These are phyloP conservation scores for Paguma larvata DNA, from an alignment of 2,797 vertebrate species.

Conservation along the genomic window DNA sequence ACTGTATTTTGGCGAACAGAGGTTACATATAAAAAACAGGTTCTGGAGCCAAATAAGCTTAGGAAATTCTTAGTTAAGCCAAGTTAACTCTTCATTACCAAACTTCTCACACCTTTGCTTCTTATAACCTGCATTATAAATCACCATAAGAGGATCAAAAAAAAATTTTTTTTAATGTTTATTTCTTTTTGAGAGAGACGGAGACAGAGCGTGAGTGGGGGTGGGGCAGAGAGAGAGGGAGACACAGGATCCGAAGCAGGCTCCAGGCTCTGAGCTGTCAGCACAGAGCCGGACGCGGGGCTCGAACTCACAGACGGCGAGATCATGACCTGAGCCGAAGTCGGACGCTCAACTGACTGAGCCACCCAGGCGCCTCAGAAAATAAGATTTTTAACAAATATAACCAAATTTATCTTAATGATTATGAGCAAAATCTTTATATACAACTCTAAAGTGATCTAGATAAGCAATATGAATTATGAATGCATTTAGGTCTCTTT, in stretches of 20 bases:
- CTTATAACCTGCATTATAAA: constrained; percentile 10
- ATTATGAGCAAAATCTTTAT: neutral
- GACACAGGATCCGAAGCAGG: too few relatives aligned
- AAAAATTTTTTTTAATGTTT: too few relatives aligned
- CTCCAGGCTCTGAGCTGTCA: too few relatives aligned
- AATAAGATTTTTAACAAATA: neutral
- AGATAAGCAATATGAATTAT: neutral
- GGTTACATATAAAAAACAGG: neutral
- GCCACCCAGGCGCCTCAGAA: too few relatives aligned
- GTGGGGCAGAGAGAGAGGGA: too few relatives aligned
- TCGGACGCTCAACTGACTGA: too few relatives aligned
- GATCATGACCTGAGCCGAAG: too few relatives aligned
- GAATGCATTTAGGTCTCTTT: neutral
- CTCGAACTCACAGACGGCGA: too few relatives aligned
- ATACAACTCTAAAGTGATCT: neutral
- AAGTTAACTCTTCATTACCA: constrained; percentile 10
- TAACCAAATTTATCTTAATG: neutral
- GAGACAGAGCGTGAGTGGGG: too few relatives aligned
- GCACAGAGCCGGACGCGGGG: too few relatives aligned
- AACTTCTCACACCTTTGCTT: constrained; percentile 17
- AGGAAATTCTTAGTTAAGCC: constrained; percentile 15
- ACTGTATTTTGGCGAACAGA: constrained; percentile 11
- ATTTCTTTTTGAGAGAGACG: too few relatives aligned
- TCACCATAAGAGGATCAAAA: neutral
- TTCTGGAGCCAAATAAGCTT: neutral